Percentiles rank a stretch among this genome's conserved stretches.
These are phyloP conservation scores for Hirtodrosophila confusa DNA, from an alignment of 2,888 invertebrate species.

Conservation along the genomic window DNA sequence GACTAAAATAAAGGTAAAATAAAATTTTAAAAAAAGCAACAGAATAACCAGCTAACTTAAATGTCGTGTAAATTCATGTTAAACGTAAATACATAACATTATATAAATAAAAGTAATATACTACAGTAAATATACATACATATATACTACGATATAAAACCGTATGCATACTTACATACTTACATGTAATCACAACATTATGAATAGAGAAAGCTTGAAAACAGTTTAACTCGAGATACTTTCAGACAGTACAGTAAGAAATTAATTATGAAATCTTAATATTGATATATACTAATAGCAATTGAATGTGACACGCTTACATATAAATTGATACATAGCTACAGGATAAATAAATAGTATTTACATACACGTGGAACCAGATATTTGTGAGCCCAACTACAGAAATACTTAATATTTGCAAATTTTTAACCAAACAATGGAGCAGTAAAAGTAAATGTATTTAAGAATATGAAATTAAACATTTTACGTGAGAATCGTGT, in stretches of 20 bases:
- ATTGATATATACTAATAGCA: constrained; percentile 46
- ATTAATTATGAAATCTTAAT: constrained; percentile 36
- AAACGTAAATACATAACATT: constrained; percentile 27
- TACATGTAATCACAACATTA: constrained; percentile 37
- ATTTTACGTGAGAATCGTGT: constrained; percentile 78
- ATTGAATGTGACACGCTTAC: constrained; percentile 63
- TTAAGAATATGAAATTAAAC: constrained; percentile 41
- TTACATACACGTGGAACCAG: constrained; percentile 33
- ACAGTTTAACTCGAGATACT: constrained; percentile 28
- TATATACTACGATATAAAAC: constrained; percentile 9
- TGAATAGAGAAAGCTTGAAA: constrained; percentile 34
- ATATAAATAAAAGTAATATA: constrained; percentile 4
- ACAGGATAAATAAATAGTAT: constrained; percentile 34
- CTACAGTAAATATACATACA: constrained; percentile 16
- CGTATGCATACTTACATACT: constrained; percentile 30
- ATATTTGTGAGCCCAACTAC: constrained; percentile 33
- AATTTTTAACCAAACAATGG: constrained; percentile 37
- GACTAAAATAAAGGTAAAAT: constrained; percentile 12
- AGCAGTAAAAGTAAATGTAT: constrained; percentile 29
- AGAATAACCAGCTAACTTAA: constrained; percentile 64
- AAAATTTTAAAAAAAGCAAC: constrained; percentile 30
- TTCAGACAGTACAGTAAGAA: constrained; percentile 35
- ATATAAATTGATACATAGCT: constrained; percentile 23
- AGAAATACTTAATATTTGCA: constrained; percentile 22
- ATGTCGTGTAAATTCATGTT: constrained; percentile 79